Evolutionary conservation across 2,888 invertebrate genomes (phyloP), one percentile per base, ranked within the genome.

Genomic region (Bombylius discolor): DNA sequence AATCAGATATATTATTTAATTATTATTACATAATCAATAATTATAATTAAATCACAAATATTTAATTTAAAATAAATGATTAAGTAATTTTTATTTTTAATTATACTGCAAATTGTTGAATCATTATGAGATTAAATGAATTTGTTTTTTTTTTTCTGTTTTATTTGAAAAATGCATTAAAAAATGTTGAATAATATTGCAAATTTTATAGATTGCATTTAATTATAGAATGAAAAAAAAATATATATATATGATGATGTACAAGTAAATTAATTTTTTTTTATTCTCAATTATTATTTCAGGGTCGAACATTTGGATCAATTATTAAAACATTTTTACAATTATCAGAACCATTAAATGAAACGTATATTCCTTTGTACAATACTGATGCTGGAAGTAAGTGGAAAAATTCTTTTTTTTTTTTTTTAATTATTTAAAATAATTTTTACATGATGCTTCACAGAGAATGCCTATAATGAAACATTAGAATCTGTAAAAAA

Each of bases 281-380:
- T 42, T n/a, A 50, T 44, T 31, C n/a, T 57, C 58, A 52, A n/a
- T 45, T 52, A 55, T 60, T 34, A 55, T 68, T 75, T 57, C 74
- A 92, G 92, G 92, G 92, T 12, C 81, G 87, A 48, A 87, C 83
- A 39, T 91, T 89, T 67, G 80, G 81, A 1, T 77, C 82, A 6
- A 65, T 90, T 53, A 92, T 92, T 61, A 82, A 84, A 61, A 80
- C 79, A 64, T 87, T 84, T 69, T 65, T 91, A 31, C 71, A 76
- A 49, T 70, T 70, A 36, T 81, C 80, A 33, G 75, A 75, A 14
- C 81, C 81, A 44, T 77, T 89, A 56, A 81, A 87, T 56, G 79
- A 85, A 1, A 78, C 78, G 50, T 86, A 84, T 65, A 76, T 91
- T 58, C 82, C 83, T 5, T 77, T 85, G 34, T 91, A 87, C 69